These are phyloP conservation scores for Dryobates pubescens DNA, from an alignment of 2,797 vertebrate genomes.

Conservation along the genomic window DNA sequence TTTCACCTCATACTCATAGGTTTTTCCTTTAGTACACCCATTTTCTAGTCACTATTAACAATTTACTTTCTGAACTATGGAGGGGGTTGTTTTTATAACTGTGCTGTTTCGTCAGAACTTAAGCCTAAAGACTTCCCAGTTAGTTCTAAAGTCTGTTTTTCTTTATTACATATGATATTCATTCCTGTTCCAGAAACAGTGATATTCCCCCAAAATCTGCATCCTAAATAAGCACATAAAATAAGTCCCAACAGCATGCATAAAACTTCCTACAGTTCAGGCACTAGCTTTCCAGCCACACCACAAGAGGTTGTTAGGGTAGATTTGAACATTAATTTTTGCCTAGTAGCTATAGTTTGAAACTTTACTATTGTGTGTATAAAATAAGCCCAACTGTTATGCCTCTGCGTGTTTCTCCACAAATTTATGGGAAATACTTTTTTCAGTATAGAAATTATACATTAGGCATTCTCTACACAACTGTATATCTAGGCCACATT, in stretches of 20 bases:
- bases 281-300: neutral
- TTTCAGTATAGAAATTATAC: neutral
- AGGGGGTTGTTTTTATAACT: neutral
- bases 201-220: neutral
- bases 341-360: neutral
- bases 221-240: neutral
- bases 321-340: constrained; percentile 1
- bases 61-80: neutral
- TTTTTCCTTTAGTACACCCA: neutral
- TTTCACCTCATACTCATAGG: neutral
- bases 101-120: neutral
- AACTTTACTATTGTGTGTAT: neutral
- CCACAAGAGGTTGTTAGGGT: neutral
- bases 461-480: neutral
- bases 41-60: neutral
- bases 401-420: neutral
- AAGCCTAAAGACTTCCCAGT: neutral
- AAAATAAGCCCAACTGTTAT: neutral
- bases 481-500: neutral
- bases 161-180: neutral
- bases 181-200: neutral
- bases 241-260: neutral
- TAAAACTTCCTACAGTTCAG: neutral
- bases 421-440: neutral
- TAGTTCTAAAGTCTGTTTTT: neutral